Percentiles rank a stretch among this genome's conserved stretches.
These are phyloP conservation scores for Meganola albula DNA, from an alignment of 2,888 invertebrate species.

Conservation along the genomic window DNA sequence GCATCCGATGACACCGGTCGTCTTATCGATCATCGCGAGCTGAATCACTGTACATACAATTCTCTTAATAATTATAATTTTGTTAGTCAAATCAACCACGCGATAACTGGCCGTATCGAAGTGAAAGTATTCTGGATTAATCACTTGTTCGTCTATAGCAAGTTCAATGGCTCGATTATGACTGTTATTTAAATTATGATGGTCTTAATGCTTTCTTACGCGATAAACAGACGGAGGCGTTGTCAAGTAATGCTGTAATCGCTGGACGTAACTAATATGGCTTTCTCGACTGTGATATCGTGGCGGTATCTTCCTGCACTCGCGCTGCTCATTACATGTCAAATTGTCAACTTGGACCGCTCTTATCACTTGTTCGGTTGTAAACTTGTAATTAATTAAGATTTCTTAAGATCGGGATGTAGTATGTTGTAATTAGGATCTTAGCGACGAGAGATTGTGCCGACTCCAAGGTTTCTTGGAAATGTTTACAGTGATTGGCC, in stretches of 20 bases:
- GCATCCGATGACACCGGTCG: slow-evolving; percentile 52
- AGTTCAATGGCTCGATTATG: slow-evolving; percentile 76
- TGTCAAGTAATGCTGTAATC: slow-evolving; percentile 51
- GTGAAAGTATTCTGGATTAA: slow-evolving; percentile 74
- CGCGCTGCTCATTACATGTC: slow-evolving; percentile 26
- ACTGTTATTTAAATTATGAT: slow-evolving; percentile 64
- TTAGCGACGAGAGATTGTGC: slow-evolving; percentile 16
- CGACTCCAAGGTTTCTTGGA: slow-evolving; percentile 26
- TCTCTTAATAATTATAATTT: slow-evolving; percentile 69
- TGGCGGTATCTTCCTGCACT: slow-evolving; percentile 23
- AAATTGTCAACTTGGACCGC: slow-evolving; percentile 32
- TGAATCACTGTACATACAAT: slow-evolving; percentile 67
- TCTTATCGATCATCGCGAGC: slow-evolving; percentile 62
- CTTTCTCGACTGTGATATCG: slow-evolving; percentile 27
- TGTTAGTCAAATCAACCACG: slow-evolving; percentile 57
- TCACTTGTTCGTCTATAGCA: slow-evolving; percentile 57
- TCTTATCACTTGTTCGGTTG: slow-evolving; percentile 37
- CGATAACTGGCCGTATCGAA: slow-evolving; percentile 47
- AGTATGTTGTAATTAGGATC: slow-evolving; percentile 29
- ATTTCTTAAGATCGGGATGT: slow-evolving; percentile 25
- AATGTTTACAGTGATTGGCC: slow-evolving; percentile 24
- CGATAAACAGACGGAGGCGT: slow-evolving; percentile 41
- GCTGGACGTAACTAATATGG: slow-evolving; percentile 24
- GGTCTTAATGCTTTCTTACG: slow-evolving; percentile 53
- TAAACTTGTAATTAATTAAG: slow-evolving; percentile 48